phyloP scores from a whole-genome alignment of 2,888 invertebrate genomes.

The Xanthorhoe spadicearia region DNA sequence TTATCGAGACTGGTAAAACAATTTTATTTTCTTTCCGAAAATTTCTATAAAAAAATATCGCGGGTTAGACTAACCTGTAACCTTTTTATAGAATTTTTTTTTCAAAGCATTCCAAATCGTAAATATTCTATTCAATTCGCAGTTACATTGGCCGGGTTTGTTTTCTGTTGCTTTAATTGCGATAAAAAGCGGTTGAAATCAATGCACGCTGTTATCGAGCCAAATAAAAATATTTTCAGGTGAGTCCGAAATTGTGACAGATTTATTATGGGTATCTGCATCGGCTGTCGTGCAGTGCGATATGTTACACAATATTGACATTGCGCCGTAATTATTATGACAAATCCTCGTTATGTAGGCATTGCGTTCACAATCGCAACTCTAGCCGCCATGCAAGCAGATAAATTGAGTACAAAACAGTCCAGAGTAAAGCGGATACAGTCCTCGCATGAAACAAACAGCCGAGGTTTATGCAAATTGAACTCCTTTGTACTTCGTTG shows the following conservation, averaged over 20 bases:
- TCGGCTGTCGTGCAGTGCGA: conserved; percentile 19
- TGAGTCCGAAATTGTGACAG: conserved; percentile 11
- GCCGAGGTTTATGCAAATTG: conserved; percentile 83
- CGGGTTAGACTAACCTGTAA: no score
- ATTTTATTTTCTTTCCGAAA: conserved; percentile 46
- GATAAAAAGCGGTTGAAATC: conserved; percentile 16
- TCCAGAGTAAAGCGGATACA: conserved; percentile 76
- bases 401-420: conserved; percentile 79
- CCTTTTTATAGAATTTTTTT: no score
- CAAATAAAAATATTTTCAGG: conserved; percentile 4
- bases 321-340: conserved; percentile 34
- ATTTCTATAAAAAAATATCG: conserved; percentile 2
- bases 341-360: conserved; percentile 30
- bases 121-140: background rate
- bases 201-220: conserved; percentile 7
- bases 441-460: conserved; percentile 82
- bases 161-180: background rate
- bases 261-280: conserved; percentile 19
- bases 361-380: conserved; percentile 44
- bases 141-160: background rate
- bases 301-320: conserved; percentile 21
- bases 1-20: conserved; percentile 59
- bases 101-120: background rate
- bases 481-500: conserved; percentile 81
- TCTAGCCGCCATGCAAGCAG: conserved; percentile 62